A percentile compares a stretch with the other conserved stretches of the same genome.
Evolutionary conservation across 2,888 invertebrate species (phyloP).

Genomic region (Zeuzera pyrina): DNA sequence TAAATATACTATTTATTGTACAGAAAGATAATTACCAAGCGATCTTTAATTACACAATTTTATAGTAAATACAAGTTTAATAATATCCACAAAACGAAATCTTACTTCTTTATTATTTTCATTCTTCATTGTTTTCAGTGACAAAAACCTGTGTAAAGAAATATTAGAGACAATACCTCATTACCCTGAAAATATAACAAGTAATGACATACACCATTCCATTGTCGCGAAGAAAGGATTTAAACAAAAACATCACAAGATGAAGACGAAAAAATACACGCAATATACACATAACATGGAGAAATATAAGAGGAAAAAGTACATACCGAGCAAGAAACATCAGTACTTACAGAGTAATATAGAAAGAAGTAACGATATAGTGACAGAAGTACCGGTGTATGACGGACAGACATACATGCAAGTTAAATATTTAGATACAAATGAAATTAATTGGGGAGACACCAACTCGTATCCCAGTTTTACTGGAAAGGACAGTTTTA

Average conservation of each 20-base stretch:
- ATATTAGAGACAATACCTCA: constrained; percentile 28
- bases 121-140: constrained; percentile 25
- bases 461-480: constrained; percentile 80
- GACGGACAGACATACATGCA: constrained; percentile 63
- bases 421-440: constrained; percentile 56
- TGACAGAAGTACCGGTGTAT: constrained; percentile 40
- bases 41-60: too few species aligned
- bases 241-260: constrained; percentile 44
- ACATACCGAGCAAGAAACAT: constrained; percentile 35
- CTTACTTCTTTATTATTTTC: not conserved
- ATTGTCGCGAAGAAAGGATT: constrained; percentile 59
- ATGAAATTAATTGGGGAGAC: constrained; percentile 59
- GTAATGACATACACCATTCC: constrained; percentile 41
- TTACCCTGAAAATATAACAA: constrained; percentile 39
- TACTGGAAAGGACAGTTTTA: constrained; percentile 86
- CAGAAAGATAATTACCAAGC: too few species aligned
- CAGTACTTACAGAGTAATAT: constrained; percentile 25
- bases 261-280: constrained; percentile 39
- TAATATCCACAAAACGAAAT: too few species aligned
- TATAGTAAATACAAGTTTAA: too few species aligned
- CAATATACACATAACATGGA: constrained; percentile 33
- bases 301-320: constrained; percentile 45
- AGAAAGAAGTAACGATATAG: constrained; percentile 38
- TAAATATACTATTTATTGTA: not conserved
- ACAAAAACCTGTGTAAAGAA: constrained; percentile 43